A percentile compares a stretch with the other conserved stretches of the same genome.
These are phyloP conservation scores for Aleiodes alternator DNA, from an alignment of 2,888 invertebrate genomes.

Conservation along the genomic window DNA sequence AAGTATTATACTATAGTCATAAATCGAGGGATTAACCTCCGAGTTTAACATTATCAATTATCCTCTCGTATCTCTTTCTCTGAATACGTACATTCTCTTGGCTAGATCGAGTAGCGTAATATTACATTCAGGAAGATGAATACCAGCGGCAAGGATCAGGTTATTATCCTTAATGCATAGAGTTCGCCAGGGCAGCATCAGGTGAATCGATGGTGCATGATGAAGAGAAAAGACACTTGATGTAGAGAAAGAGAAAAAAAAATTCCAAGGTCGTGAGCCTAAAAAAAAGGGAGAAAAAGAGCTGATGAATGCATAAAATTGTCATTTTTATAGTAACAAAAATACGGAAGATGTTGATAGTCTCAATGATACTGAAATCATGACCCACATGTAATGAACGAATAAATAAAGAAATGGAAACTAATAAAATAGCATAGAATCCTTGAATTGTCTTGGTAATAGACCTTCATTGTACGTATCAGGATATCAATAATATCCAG, in stretches of 20 bases:
- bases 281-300: constrained; percentile 41
- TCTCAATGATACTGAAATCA: constrained; percentile 23
- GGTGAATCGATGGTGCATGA: constrained; percentile 48
- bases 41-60: constrained; percentile 67
- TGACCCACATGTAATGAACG: constrained; percentile 11
- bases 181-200: constrained; percentile 44
- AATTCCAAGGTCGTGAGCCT: constrained; percentile 1
- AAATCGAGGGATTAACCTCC: constrained; percentile 73
- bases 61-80: not conserved
- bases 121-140: constrained; percentile 28
- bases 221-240: constrained; percentile 20
- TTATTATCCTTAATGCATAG: constrained; percentile 61
- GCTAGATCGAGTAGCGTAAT: constrained; percentile 42
- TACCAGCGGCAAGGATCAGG: constrained; percentile 43
- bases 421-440: too few relatives aligned
- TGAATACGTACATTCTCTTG: constrained; percentile 22
- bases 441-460: not conserved
- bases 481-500: constrained; percentile 56
- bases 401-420: not conserved
- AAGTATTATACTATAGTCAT: constrained; percentile 49
- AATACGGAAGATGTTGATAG: not conserved
- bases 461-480: constrained; percentile 39
- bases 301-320: too few relatives aligned
- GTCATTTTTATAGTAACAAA: too few relatives aligned
- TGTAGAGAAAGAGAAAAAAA: constrained; percentile 1